A percentile compares a stretch with the other conserved stretches of the same genome.
phyloP scores from a whole-genome alignment of 2,113 vertebrate species.

The Cynopterus brachyotis region DNA sequence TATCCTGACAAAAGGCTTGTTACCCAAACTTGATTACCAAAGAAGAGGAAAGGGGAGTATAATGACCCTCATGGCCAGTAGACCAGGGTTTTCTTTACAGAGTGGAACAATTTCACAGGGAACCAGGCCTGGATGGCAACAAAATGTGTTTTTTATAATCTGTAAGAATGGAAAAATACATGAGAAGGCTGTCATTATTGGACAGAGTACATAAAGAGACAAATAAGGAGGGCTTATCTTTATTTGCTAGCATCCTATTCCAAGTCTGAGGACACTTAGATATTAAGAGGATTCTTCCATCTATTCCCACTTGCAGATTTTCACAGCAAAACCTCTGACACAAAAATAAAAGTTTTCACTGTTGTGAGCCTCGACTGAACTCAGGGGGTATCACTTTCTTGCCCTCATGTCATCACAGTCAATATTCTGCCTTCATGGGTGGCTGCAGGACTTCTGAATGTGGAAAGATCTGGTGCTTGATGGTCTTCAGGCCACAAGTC shows the following conservation, averaged over 20 bases:
- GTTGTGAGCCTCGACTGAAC: neutral
- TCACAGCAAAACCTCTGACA: conserved; percentile 51
- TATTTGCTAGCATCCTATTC: conserved; percentile 4
- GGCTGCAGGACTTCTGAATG: neutral
- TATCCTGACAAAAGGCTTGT: conserved; percentile 8
- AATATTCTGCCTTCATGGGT: neutral
- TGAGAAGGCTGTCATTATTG: conserved; percentile 7
- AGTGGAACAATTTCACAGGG: conserved; percentile 45
- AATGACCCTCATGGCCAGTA: neutral
- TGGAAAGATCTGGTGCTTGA: neutral
- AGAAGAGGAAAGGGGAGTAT: neutral
- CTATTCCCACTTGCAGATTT: conserved; percentile 23
- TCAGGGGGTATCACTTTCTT: neutral
- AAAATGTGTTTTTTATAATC: neutral
- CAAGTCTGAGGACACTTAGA: neutral
- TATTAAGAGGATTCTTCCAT: conserved; percentile 29
- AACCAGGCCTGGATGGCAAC: neutral
- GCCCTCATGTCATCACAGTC: neutral
- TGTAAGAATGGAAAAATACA: neutral
- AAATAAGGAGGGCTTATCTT: conserved; percentile 34
- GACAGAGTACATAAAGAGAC: neutral
- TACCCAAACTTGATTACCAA: conserved; percentile 2
- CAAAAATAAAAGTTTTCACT: conserved; percentile 32
- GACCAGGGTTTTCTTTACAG: conserved; percentile 18
- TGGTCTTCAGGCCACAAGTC: neutral